Evolutionary conservation across 2,888 invertebrate species (phyloP).

Genomic region (Atrina japonica): DNA sequence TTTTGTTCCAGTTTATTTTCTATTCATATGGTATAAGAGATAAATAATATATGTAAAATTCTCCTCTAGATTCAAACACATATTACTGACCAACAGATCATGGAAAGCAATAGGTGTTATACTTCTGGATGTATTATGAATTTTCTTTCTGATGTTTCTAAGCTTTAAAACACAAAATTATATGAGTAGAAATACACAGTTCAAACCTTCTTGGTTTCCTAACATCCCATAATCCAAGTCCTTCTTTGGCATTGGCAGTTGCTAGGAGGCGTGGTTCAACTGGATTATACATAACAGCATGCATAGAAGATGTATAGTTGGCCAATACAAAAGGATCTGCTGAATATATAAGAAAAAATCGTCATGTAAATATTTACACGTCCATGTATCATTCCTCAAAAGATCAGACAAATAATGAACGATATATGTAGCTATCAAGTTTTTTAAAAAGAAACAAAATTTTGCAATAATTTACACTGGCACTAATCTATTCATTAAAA

Average conservation of each 20-base stretch:
- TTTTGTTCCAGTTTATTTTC: too few relatives aligned
- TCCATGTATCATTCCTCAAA: neutral
- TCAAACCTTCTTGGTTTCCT: slow-evolving; percentile 92
- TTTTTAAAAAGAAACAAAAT: neutral
- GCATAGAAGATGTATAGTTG: slow-evolving; percentile 90
- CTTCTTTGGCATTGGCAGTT: slow-evolving; percentile 94
- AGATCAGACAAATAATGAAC: neutral
- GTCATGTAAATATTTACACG: neutral
- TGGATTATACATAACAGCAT: slow-evolving; percentile 97
- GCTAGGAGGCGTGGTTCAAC: slow-evolving; percentile 89
- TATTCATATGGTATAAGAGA: too few relatives aligned
- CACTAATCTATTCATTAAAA: neutral
- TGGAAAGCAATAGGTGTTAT: too few relatives aligned
- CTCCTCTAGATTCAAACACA: too few relatives aligned
- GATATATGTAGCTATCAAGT: neutral
- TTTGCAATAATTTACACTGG: neutral
- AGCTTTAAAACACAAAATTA: too few relatives aligned
- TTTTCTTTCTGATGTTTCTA: too few relatives aligned
- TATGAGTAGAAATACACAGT: too few relatives aligned
- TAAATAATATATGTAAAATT: too few relatives aligned
- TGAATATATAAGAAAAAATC: slow-evolving; percentile 65
- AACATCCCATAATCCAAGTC: slow-evolving; percentile 94
- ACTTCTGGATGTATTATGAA: too few relatives aligned
- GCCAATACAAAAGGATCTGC: slow-evolving; percentile 86
- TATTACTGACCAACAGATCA: too few relatives aligned